Evolutionary conservation across 2,888 invertebrate species (phyloP).

Genomic region (Mactromeris polynyma): DNA sequence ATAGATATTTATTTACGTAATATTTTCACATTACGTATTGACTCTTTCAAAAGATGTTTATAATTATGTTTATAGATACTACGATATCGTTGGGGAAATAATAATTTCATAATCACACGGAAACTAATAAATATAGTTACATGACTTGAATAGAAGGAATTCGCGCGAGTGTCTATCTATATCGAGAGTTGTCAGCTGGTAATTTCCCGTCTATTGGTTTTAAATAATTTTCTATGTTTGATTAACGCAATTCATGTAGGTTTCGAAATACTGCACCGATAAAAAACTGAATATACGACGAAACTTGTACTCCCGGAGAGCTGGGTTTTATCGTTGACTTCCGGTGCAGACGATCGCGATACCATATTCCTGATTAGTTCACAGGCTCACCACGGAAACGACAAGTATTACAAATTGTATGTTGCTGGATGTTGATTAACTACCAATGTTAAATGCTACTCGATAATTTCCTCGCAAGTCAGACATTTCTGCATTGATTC

Average conservation of each 20-base stretch:
- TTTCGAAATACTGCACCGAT: not conserved
- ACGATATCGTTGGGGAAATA: too few relatives aligned
- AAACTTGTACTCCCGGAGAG: not conserved
- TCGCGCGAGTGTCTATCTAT: not conserved
- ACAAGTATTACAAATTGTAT: not conserved
- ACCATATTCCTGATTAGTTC: conserved; percentile 4
- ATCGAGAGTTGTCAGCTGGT: not conserved
- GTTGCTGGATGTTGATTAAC: not conserved
- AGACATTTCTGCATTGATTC: not conserved
- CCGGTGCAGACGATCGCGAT: not conserved
- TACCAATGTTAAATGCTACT: not conserved
- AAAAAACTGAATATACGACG: not conserved
- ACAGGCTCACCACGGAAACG: not conserved
- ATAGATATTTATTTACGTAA: too few relatives aligned
- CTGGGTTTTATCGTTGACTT: not conserved
- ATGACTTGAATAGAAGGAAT: not conserved
- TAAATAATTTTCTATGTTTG: not conserved
- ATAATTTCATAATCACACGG: too few relatives aligned
- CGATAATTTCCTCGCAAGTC: not conserved
- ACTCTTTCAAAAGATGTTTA: too few relatives aligned
- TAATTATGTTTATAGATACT: too few relatives aligned
- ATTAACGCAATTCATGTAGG: not conserved
- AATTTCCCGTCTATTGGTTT: not conserved
- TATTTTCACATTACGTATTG: too few relatives aligned
- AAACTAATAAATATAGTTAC: too few relatives aligned